Conservation (phyloP, 2,797 vertebrate species). For the Ciconia nigra region DNA sequence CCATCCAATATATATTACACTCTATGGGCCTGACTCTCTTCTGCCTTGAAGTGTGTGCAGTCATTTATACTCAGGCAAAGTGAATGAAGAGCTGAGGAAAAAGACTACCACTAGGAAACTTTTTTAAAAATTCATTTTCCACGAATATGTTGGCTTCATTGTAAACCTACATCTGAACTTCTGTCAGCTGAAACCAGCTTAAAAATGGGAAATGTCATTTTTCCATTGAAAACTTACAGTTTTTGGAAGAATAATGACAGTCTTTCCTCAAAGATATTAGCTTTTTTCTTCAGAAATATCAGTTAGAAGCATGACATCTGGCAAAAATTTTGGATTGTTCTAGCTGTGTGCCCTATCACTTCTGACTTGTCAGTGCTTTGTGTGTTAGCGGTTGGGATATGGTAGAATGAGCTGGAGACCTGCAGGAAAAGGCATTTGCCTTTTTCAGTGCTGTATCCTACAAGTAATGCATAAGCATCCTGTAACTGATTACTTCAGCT, state of each 20-base stretch:
- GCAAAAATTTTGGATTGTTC: background rate
- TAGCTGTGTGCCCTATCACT: background rate
- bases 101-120: background rate
- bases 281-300: background rate
- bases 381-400: background rate
- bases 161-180: background rate
- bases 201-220: background rate
- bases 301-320: background rate
- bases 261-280: background rate
- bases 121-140: constrained; percentile 17
- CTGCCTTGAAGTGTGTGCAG: background rate
- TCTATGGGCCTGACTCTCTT: background rate
- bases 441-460: background rate
- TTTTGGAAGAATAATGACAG: background rate
- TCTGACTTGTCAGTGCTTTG: background rate
- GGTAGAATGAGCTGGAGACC: background rate
- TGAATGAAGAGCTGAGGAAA: constrained; percentile 21
- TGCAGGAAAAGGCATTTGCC: background rate
- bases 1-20: constrained; percentile 38
- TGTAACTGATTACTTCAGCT: background rate
- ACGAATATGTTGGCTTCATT: background rate
- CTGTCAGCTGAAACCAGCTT: background rate
- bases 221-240: background rate
- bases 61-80: background rate
- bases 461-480: background rate